Conservation (phyloP, 2,113 vertebrate genomes). For the Haemorhous mexicanus region DNA sequence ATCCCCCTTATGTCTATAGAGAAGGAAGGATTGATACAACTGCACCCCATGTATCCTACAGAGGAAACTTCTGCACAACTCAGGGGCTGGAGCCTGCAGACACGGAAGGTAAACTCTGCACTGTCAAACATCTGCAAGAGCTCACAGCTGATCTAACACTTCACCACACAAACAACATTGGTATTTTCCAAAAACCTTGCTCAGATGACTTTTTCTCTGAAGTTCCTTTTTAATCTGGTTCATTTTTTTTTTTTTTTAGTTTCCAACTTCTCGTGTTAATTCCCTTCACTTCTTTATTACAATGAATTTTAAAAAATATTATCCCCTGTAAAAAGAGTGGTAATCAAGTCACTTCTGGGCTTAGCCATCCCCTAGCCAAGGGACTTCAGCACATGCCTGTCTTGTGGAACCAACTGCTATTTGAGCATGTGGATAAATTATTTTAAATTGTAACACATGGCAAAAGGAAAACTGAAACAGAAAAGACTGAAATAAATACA, state of each 20-base stretch:
- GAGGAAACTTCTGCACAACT: background rate
- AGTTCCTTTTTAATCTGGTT: conserved; percentile 39
- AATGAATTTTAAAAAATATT: background rate
- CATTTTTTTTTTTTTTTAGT: background rate
- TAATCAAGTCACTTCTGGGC: background rate
- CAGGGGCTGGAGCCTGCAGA: background rate
- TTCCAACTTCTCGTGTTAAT: background rate
- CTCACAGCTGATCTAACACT: conserved; percentile 13
- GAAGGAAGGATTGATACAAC: background rate
- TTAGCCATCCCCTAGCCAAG: background rate
- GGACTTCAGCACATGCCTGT: background rate
- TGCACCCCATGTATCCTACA: background rate
- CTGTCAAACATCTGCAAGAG: background rate
- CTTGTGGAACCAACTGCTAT: background rate
- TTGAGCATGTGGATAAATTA: background rate
- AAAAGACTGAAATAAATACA: background rate
- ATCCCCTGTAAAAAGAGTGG: background rate
- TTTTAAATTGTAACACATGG: background rate
- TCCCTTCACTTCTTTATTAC: background rate
- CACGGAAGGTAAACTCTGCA: background rate
- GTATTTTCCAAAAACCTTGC: conserved; percentile 56
- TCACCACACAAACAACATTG: background rate
- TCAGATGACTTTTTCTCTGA: conserved; percentile 11
- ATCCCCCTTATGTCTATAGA: background rate
- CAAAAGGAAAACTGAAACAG: background rate